A percentile compares a stretch with the other conserved stretches of the same genome.
Conservation (phyloP, 2,888 invertebrate species). For the Pterostichus madidus region DNA sequence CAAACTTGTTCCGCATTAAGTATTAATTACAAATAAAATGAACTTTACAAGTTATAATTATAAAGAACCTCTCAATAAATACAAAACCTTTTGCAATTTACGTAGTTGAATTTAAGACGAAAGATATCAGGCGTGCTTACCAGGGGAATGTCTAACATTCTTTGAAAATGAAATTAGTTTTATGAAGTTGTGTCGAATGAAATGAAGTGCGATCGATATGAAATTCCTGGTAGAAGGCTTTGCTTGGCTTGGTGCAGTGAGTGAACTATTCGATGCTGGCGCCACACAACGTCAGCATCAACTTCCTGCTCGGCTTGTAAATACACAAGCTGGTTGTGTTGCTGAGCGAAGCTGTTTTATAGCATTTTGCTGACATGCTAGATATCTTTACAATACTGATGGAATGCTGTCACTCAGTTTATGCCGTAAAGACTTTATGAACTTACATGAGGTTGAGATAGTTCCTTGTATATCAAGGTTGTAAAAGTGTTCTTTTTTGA, state of each 20-base stretch:
- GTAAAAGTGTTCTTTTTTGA: too few species aligned
- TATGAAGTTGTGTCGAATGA: constrained; percentile 62
- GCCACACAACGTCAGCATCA: background rate
- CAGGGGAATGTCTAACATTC: constrained; percentile 59
- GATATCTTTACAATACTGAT: constrained; percentile 21
- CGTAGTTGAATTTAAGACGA: background rate
- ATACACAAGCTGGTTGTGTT: background rate
- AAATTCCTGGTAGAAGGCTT: constrained; percentile 10
- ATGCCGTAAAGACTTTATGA: background rate
- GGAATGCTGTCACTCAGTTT: constrained; percentile 41
- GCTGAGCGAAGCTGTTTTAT: constrained; percentile 23
- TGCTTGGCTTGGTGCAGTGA: background rate
- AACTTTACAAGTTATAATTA: too few species aligned
- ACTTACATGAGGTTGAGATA: background rate
- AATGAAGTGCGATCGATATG: constrained; percentile 55
- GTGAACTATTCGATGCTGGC: background rate
- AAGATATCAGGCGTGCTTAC: constrained; percentile 37
- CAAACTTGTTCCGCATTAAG: background rate
- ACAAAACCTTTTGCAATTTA: background rate
- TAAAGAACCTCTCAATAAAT: background rate
- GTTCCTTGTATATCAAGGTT: too few species aligned
- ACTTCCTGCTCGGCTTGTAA: too few species aligned
- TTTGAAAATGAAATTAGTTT: constrained; percentile 65
- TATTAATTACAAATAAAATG: too few species aligned
- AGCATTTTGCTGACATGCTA: constrained; percentile 42